Conservation (phyloP, 2,888 invertebrate species). For the Lepidonotus clava region DNA sequence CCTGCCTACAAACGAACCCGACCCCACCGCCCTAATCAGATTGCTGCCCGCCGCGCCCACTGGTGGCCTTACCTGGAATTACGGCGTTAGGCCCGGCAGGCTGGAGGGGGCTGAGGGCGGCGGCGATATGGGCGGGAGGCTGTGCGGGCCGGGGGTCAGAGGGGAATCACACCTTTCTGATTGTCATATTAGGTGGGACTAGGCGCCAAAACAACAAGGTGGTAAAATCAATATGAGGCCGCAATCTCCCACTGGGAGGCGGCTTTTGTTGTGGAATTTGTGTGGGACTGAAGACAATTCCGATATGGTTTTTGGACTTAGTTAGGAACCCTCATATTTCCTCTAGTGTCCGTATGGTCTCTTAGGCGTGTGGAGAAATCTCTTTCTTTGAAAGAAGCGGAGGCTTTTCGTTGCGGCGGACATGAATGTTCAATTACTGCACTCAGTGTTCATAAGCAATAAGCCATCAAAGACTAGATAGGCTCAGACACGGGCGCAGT, state of each 20-base stretch:
- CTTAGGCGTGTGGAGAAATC: too few species aligned
- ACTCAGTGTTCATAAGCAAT: not conserved
- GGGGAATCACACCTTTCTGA: too few species aligned
- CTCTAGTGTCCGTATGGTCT: too few species aligned
- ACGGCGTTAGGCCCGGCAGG: not conserved
- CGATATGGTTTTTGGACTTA: too few species aligned
- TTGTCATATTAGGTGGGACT: too few species aligned
- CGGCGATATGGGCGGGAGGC: not conserved
- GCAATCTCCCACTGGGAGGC: too few species aligned
- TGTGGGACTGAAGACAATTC: too few species aligned
- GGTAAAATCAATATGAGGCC: too few species aligned
- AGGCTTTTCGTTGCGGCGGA: not conserved
- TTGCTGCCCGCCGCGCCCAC: not conserved
- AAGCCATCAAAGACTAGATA: not conserved
- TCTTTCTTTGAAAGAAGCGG: not conserved
- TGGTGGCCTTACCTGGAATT: slow-evolving; percentile 34
- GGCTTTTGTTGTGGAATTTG: too few species aligned
- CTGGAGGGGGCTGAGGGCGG: not conserved
- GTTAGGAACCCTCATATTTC: too few species aligned
- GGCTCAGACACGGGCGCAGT: not conserved
- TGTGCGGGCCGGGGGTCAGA: too few species aligned
- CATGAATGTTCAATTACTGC: slow-evolving; percentile 9
- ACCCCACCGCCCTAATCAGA: slow-evolving; percentile 13
- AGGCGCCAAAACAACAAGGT: too few species aligned
- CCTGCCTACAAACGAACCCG: not conserved